These are phyloP conservation scores for Manduca sexta DNA, from an alignment of 1,140 invertebrate species.

Conservation along the genomic window DNA sequence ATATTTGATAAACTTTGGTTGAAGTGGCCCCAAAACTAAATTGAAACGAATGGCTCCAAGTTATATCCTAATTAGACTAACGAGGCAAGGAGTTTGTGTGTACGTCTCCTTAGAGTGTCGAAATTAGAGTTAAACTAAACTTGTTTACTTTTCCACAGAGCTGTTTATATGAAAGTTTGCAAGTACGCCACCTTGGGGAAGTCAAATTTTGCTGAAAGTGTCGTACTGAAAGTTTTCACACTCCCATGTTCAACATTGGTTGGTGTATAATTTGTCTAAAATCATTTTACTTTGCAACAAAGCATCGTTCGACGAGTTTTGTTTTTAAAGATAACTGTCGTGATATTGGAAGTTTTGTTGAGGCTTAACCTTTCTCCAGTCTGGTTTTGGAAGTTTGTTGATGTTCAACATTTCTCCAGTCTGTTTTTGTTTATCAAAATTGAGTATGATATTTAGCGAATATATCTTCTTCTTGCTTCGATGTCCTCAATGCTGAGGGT, in stretches of 20 bases:
- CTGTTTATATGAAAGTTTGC: conserved; percentile 57
- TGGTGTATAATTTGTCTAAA: conserved; percentile 13
- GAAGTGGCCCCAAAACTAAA: conserved; percentile 44
- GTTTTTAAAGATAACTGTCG: neutral
- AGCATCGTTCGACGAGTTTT: neutral
- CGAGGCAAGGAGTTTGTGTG: conserved; percentile 43
- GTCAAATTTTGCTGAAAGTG: conserved; percentile 44
- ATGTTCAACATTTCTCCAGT: too few relatives aligned
- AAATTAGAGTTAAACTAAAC: conserved; percentile 58
- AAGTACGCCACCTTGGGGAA: conserved; percentile 37
- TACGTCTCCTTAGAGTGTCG: conserved; percentile 56
- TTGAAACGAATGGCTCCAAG: conserved; percentile 57
- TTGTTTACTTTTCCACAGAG: conserved; percentile 57
- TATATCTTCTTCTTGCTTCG: too few relatives aligned
- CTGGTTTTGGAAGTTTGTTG: too few relatives aligned
- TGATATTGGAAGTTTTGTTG: too few relatives aligned
- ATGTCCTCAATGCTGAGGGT: too few relatives aligned
- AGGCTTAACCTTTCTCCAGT: too few relatives aligned
- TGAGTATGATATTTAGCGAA: too few relatives aligned
- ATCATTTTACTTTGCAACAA: conserved; percentile 12
- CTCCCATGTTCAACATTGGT: conserved; percentile 10
- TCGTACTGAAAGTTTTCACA: conserved; percentile 31
- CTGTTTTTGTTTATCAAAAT: too few relatives aligned
- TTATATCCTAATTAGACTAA: conserved; percentile 57
- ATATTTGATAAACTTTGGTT: conserved; percentile 24